Percentiles rank a stretch among this genome's conserved stretches.
These are phyloP conservation scores for Oxycera nigricornis DNA, from an alignment of 2,888 invertebrate species.

Conservation along the genomic window DNA sequence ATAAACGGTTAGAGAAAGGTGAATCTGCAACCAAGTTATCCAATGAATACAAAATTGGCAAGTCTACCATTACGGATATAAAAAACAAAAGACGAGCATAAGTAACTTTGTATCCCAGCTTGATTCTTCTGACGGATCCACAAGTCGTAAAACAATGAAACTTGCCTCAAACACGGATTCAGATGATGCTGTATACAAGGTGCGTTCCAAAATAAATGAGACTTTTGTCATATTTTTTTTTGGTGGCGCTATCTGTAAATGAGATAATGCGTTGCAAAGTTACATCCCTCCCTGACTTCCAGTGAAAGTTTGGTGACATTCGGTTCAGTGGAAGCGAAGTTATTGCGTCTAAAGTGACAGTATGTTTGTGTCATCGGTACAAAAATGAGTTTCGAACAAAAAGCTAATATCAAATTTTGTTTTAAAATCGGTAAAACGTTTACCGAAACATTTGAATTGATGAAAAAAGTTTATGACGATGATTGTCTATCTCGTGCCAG, in stretches of 20 bases:
- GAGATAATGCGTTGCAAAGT: neutral
- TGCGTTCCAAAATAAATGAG: neutral
- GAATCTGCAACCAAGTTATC: no score
- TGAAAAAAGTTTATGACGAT: neutral
- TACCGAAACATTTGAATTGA: neutral
- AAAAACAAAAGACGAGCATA: no score
- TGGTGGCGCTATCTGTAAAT: neutral
- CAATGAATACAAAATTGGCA: no score
- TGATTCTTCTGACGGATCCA: no score
- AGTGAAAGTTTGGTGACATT: neutral
- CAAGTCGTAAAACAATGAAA: no score
- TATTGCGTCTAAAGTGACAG: neutral
- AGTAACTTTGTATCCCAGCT: no score
- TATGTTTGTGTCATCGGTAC: neutral
- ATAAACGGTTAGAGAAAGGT: no score
- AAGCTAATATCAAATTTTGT: slow-evolving; percentile 9
- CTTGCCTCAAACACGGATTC: no score
- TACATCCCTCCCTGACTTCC: neutral
- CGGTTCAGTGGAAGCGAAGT: neutral
- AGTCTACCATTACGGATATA: no score
- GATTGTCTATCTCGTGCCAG: slow-evolving; percentile 1
- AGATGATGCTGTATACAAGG: no score
- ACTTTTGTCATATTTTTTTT: no score
- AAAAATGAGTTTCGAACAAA: slow-evolving; percentile 16
- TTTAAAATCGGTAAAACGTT: neutral